These are phyloP conservation scores for Phenacoccus solenopsis DNA, from an alignment of 1,140 invertebrate species.

Conservation along the genomic window DNA sequence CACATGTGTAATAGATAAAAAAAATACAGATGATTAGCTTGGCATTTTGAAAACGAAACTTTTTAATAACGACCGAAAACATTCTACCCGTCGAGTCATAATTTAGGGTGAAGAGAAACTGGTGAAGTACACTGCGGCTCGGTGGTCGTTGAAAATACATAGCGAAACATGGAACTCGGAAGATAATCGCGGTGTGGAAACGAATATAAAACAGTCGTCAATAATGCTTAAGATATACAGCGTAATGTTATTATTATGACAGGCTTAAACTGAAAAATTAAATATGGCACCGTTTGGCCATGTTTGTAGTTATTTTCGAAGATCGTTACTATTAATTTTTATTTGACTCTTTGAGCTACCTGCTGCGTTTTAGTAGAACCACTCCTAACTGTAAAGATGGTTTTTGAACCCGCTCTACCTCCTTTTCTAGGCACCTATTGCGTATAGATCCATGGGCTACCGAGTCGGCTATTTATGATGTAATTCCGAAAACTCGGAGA, in stretches of 20 bases:
- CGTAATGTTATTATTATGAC: slow-evolving; percentile 12
- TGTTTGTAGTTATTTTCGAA: slow-evolving; percentile 13
- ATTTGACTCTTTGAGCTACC: neutral
- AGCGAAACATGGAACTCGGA: no score
- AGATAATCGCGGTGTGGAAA: neutral
- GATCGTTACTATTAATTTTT: slow-evolving; percentile 17
- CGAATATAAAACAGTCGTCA: slow-evolving; percentile 16
- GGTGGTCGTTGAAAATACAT: no score
- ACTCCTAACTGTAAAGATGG: neutral
- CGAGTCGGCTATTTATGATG: neutral
- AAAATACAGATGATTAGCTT: no score
- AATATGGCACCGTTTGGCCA: slow-evolving; percentile 9
- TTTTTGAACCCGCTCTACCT: neutral
- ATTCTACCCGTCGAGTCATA: neutral
- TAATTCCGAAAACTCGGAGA: no score
- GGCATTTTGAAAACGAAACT: no score
- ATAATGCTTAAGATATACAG: slow-evolving; percentile 8
- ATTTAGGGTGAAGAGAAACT: neutral
- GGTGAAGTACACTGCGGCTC: no score
- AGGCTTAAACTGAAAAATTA: slow-evolving; percentile 4
- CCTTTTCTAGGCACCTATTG: neutral
- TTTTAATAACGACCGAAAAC: neutral
- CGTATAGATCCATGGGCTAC: neutral
- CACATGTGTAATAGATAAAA: neutral
- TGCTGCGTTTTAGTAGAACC: slow-evolving; percentile 16